phyloP scores from a whole-genome alignment of 2,113 vertebrate genomes.

The Chaetodon trifascialis region DNA sequence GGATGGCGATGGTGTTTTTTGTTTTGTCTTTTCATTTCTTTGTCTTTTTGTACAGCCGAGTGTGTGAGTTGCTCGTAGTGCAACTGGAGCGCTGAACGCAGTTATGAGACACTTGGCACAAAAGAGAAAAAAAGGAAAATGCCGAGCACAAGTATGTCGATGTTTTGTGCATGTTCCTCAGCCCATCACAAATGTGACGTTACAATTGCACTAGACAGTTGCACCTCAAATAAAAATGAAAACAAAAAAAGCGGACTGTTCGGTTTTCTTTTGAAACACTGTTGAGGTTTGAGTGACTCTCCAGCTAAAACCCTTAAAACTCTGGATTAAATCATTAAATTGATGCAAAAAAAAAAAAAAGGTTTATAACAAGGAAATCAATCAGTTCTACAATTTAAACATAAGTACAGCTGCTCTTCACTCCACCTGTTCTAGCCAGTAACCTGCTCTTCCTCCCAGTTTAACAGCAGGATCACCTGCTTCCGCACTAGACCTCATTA shows the following conservation, averaged over 20 bases:
- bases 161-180: slow-evolving; percentile 82
- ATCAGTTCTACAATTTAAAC: no score
- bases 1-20: neutral
- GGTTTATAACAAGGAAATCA: neutral
- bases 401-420: no score
- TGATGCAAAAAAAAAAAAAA: fast-evolving
- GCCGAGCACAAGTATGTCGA: slow-evolving; percentile 55
- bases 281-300: no score
- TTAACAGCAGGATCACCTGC: neutral
- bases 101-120: slow-evolving; percentile 46
- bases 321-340: neutral
- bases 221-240: slow-evolving; percentile 84
- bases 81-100: slow-evolving; percentile 59
- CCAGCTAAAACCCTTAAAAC: neutral
- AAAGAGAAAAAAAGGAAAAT: slow-evolving; percentile 39
- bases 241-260: slow-evolving; percentile 52
- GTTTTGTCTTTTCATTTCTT: neutral
- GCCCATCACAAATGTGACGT: slow-evolving; percentile 84
- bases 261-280: neutral
- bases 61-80: slow-evolving; percentile 67
- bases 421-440: neutral
- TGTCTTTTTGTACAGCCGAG: slow-evolving; percentile 67
- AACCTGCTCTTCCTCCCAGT: neutral
- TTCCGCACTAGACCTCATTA: neutral
- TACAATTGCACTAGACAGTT: slow-evolving; percentile 85